Evolutionary conservation across 1,140 invertebrate genomes (phyloP).

Genomic region (Acromyrmex heyeri): DNA sequence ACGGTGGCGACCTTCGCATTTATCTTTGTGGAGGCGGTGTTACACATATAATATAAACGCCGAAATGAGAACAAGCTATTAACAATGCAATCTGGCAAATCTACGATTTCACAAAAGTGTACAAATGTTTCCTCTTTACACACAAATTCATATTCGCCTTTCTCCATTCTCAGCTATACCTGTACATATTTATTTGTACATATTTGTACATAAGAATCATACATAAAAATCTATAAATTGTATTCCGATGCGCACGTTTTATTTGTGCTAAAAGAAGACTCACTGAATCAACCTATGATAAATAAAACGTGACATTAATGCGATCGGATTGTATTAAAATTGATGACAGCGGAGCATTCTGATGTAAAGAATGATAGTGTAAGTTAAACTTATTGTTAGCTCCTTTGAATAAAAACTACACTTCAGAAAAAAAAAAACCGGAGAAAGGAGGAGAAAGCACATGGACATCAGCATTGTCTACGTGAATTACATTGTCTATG

Average conservation of each 20-base stretch:
- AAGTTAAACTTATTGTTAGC: conserved; percentile 4
- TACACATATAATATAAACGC: conserved; percentile 1
- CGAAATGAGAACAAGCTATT: neutral
- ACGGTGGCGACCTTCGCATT: conserved; percentile 71
- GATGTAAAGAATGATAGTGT: neutral
- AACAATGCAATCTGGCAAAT: conserved; percentile 8
- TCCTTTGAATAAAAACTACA: neutral
- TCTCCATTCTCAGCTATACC: neutral
- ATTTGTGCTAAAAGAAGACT: neutral
- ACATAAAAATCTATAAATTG: neutral
- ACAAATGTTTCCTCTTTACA: neutral
- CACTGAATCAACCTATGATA: neutral
- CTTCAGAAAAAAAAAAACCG: neutral
- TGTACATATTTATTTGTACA: neutral
- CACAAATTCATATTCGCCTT: neutral
- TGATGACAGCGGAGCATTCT: neutral
- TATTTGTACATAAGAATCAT: too few species aligned
- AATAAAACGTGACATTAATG: neutral
- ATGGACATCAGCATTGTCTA: conserved; percentile 16
- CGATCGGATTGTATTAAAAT: neutral
- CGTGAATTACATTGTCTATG: conserved; percentile 12
- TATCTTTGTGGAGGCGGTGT: conserved; percentile 56
- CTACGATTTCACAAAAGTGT: neutral
- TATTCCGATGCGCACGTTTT: neutral
- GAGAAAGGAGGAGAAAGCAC: conserved; percentile 59